These are phyloP conservation scores for Lepidurus couesii DNA, from an alignment of 1,140 invertebrate species.

Conservation along the genomic window DNA sequence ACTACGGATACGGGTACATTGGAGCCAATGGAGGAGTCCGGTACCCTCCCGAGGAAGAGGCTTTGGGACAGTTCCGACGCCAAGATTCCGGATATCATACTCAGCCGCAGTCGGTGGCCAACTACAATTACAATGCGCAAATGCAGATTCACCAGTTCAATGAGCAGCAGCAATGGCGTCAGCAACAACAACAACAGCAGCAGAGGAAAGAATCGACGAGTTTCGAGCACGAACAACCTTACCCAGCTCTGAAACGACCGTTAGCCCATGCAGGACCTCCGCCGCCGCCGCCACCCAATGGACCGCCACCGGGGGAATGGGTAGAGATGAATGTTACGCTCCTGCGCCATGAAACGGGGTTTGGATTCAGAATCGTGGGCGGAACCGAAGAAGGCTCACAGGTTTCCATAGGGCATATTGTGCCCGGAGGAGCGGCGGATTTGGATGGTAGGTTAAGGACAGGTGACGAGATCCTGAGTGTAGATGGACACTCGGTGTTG, in stretches of 20 bases:
- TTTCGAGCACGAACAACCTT: constrained; percentile 59
- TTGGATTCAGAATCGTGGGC: constrained; percentile 97
- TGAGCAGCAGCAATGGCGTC: constrained; percentile 36
- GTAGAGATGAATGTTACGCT: constrained; percentile 71
- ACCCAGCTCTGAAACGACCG: constrained; percentile 41
- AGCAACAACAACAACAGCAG: constrained; percentile 22
- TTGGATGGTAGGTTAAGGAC: constrained; percentile 75
- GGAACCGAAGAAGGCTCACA: constrained; percentile 95
- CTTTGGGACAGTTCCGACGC: constrained; percentile 34
- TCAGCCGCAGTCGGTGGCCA: constrained; percentile 38
- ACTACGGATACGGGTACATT: constrained; percentile 41
- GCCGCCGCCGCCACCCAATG: neutral
- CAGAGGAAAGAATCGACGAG: constrained; percentile 59
- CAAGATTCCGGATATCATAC: constrained; percentile 41
- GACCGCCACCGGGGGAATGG: constrained; percentile 50
- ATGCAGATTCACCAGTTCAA: constrained; percentile 33
- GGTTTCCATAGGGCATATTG: constrained; percentile 90
- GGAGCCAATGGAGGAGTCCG: constrained; percentile 39
- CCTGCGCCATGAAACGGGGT: constrained; percentile 74
- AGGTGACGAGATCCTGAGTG: constrained; percentile 84
- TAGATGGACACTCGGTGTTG: constrained; percentile 72
- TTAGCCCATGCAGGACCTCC: neutral
- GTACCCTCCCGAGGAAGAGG: constrained; percentile 26
- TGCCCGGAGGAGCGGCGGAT: constrained; percentile 84
- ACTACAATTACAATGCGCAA: constrained; percentile 33